Evolutionary conservation across 1,140 invertebrate genomes (phyloP), one percentile per base, ranked within the genome.

Genomic region (Pygmarrhopalites habei): DNA sequence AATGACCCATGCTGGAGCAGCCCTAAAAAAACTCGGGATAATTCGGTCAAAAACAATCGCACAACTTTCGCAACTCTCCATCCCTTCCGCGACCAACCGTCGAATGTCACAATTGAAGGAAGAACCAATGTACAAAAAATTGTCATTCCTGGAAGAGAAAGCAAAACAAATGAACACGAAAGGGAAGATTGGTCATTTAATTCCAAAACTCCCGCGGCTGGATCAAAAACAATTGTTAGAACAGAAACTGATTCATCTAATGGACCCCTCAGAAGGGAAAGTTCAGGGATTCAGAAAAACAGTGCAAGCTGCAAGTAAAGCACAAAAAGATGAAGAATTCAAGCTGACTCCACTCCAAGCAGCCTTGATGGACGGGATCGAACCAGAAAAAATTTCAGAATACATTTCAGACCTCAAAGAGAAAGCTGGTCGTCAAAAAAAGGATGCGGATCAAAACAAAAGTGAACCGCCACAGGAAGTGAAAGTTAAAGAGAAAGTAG

Each of bases 1-100:
- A 56, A 39, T 56, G 53, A 10, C 23, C 2, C 53, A 56, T 39
- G 53, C 35, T 39, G 49, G 14, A 23, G 49, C 14, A 17, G 49
- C 49, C 5, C 49, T 52, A 26, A 52, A 52, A 29, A 21, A 52
- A 52, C 49, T 52, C 23, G 7, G 49, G 15, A 28, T n/a, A 10
- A 25, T 19, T 4, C 49, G 49, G 2, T 52, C 49, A 10, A 52
- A 52, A 52, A 52, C 14, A 4, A 52, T 52, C n/a, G 25, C 14
- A 10, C 19, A 52, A 29, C 25, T 52, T 14, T 26, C 49, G 2
- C 14, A 52, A 23, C 28, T 52, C 7, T 7, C 49, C 5, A 7
- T 14, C 4, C 21, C 12, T 23, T 7, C 14, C 23, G 21, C 47
- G 21, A n/a, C 17, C 12, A 7, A 25, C 23, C 10, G 7, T 25